phyloP scores from a whole-genome alignment of 2,888 invertebrate species.

The Nomada ferruginata region DNA sequence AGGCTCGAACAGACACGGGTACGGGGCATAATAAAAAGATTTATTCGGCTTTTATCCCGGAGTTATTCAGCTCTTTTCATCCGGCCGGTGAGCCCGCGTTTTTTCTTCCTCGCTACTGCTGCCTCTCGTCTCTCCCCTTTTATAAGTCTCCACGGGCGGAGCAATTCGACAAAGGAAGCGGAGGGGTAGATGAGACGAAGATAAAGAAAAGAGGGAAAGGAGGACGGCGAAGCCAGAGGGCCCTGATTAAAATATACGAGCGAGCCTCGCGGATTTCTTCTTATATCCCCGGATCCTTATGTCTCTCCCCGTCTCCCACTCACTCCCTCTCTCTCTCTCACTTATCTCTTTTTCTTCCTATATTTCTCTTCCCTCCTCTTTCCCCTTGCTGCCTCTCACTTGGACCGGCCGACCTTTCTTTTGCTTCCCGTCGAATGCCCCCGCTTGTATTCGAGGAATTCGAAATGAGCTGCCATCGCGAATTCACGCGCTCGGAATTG shows the following conservation, averaged over 20 bases:
- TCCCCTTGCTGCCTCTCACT: slow-evolving; percentile 44
- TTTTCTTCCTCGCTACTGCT: slow-evolving; percentile 70
- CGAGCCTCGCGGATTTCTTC: slow-evolving; percentile 79
- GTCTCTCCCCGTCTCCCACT: slow-evolving; percentile 45
- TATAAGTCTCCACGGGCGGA: slow-evolving; percentile 70
- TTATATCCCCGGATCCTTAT: slow-evolving; percentile 72
- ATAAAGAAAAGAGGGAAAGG: slow-evolving; percentile 64
- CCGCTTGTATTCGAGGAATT: slow-evolving; percentile 80
- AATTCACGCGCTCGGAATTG: slow-evolving; percentile 72
- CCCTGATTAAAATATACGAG: slow-evolving; percentile 83
- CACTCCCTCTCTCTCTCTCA: not conserved
- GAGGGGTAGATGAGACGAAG: slow-evolving; percentile 62
- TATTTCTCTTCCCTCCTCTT: not conserved
- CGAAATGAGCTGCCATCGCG: slow-evolving; percentile 78
- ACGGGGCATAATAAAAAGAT: slow-evolving; percentile 83
- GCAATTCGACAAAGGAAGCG: slow-evolving; percentile 65
- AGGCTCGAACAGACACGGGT: slow-evolving; percentile 74
- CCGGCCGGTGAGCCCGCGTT: slow-evolving; percentile 74
- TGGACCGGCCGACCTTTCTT: slow-evolving; percentile 37
- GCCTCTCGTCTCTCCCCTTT: slow-evolving; percentile 52
- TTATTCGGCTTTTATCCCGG: slow-evolving; percentile 84
- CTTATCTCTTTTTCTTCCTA: slow-evolving; percentile 38
- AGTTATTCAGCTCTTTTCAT: slow-evolving; percentile 84
- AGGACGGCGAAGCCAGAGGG: slow-evolving; percentile 70
- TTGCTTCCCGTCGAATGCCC: slow-evolving; percentile 66